Base-by-base conservation (phyloP, 2,797 vertebrate genomes). In the Myotis findleyi region DNA sequence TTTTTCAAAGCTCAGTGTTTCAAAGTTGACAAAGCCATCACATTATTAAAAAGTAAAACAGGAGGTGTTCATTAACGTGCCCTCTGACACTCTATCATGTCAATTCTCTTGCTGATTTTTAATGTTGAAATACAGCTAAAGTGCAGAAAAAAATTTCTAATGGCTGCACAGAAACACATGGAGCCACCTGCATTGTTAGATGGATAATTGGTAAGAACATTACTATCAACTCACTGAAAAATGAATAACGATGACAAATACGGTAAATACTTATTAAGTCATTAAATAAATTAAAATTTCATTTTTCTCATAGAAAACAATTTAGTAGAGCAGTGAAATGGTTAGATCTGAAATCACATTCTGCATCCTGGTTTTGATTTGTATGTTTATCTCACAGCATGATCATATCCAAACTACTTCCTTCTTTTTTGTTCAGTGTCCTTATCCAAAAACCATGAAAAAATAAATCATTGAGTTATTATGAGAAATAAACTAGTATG, bases 11-110 rank as follows among this genome's bases (percentile, higher is more conserved):
- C 88, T 97, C 92, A 92, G 12, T 18, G 12, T 96, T 97, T 97
- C 86, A 93, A 95, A 97, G 93, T 97, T 97, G 68, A 95, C 86
- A 92, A 95, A 96, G 80, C 57, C 12, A 95, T 96, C 51, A 75
- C 91, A 95, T 93, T 97, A 33, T 96, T 93, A 93, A 96, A 97
- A 97, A 92, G 97, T 95, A 76, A 97, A 95, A 75, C 21, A 57
- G 64, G 64, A 89, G 2, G 18, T 96, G 12, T 90, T 94, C 23
- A 79, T 27, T 95, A 92, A 92, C 0, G 0, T 41, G 72, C 38
- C 7, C 94, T 92, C 47, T 91, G 92, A 73, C 57, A 96, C 93
- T 87, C 86, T 93, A 69, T 92, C 57, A 75, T 95, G 91, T 94
- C 49, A 91, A 83, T 64, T 89, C n/a, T 95, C 7, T 92, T n/a